A percentile compares a stretch with the other conserved stretches of the same genome.
phyloP scores from a whole-genome alignment of 2,113 vertebrate species.

The Elaphurus davidianus region DNA sequence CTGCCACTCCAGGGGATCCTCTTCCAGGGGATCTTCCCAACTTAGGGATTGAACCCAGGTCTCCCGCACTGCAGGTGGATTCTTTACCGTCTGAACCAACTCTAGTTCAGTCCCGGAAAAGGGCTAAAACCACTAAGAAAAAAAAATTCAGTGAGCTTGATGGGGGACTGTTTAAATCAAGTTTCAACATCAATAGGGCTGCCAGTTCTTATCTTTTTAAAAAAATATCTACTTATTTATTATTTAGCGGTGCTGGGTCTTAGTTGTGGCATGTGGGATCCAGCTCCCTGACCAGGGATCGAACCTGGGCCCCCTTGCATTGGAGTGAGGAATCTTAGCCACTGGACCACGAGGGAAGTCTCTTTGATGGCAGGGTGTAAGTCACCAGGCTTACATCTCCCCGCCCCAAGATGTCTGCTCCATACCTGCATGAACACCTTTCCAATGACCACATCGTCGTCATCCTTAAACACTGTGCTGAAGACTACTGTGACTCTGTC shows the following conservation, averaged over 20 bases:
- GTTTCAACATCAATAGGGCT: background rate
- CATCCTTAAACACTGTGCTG: constrained; percentile 99
- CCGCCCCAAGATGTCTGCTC: background rate
- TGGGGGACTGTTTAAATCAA: background rate
- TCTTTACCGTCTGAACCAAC: background rate
- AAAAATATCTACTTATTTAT: background rate
- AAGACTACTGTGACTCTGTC: constrained; percentile 98
- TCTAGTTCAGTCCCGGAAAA: background rate
- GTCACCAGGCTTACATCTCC: no score
- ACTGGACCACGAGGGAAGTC: background rate
- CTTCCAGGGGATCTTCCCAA: background rate
- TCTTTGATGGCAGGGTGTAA: background rate
- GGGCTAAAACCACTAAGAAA: background rate
- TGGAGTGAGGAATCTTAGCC: background rate
- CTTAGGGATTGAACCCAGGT: background rate
- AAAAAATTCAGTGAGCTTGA: background rate
- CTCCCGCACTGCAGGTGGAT: background rate
- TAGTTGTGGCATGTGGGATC: background rate
- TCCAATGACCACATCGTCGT: constrained; percentile 97
- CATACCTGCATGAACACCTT: constrained; percentile 99
- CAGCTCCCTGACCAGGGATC: background rate
- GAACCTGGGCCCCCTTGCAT: background rate
- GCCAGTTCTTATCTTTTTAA: background rate
- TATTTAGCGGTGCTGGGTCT: background rate
- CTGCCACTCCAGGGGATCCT: background rate